A percentile compares a stretch with the other conserved stretches of the same genome.
These are phyloP conservation scores for Euplagia quadripunctaria DNA, from an alignment of 2,888 invertebrate genomes.

Conservation along the genomic window DNA sequence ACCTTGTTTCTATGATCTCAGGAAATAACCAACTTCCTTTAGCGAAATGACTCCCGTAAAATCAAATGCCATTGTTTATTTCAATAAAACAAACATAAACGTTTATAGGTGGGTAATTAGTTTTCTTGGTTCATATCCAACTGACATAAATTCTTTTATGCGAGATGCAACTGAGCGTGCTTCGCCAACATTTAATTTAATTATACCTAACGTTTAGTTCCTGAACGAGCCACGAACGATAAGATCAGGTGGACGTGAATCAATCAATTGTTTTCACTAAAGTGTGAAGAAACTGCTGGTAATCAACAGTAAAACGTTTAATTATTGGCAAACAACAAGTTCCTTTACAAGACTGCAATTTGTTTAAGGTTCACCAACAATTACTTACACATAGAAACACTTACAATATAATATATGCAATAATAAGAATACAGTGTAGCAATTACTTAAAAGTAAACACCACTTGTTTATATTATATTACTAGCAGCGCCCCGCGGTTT, in stretches of 20 bases:
- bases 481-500: too few species aligned
- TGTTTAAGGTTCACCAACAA: too few species aligned
- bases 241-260: slow-evolving; percentile 9
- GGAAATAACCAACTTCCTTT: too few species aligned
- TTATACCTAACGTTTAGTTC: slow-evolving; percentile 48
- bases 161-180: slow-evolving; percentile 50
- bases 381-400: too few species aligned
- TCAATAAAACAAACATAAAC: slow-evolving; percentile 44
- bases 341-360: slow-evolving; percentile 51
- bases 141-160: slow-evolving; percentile 63
- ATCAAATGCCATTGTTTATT: slow-evolving; percentile 43
- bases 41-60: slow-evolving; percentile 37
- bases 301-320: slow-evolving; percentile 18
- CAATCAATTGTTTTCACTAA: slow-evolving; percentile 24
- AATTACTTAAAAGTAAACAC: too few species aligned
- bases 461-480: too few species aligned
- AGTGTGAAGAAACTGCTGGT: slow-evolving; percentile 37
- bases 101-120: slow-evolving; percentile 37
- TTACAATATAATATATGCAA: too few species aligned
- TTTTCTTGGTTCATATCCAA: slow-evolving; percentile 66
- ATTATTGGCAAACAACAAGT: slow-evolving; percentile 38
- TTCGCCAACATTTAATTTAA: slow-evolving; percentile 61
- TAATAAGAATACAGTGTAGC: too few species aligned
- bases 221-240: slow-evolving; percentile 4
- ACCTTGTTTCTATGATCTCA: too few species aligned